A percentile compares a stretch with the other conserved stretches of the same genome.
These are phyloP conservation scores for Nasonia oneida DNA, from an alignment of 2,888 invertebrate species.

Conservation along the genomic window DNA sequence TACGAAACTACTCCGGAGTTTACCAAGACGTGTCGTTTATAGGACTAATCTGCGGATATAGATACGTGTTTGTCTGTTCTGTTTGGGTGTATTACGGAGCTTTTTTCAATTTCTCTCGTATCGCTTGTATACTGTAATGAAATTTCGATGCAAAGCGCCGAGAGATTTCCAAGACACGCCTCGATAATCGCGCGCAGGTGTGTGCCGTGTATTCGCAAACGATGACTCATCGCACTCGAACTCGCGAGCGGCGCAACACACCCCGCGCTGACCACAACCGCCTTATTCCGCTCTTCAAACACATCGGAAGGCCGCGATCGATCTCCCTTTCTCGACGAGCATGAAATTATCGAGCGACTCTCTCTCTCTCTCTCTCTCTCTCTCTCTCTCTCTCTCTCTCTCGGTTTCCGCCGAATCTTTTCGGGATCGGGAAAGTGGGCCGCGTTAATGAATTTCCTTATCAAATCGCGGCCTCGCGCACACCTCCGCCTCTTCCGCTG, in stretches of 20 bases:
- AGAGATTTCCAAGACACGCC: background rate
- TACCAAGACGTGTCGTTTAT: background rate
- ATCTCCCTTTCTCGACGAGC: background rate
- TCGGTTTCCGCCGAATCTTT: slow-evolving; percentile 27
- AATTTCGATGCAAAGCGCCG: no score
- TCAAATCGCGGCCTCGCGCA: slow-evolving; percentile 71
- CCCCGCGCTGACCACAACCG: background rate
- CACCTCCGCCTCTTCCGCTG: slow-evolving; percentile 25
- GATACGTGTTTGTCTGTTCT: background rate
- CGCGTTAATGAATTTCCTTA: slow-evolving; percentile 76
- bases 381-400: background rate
- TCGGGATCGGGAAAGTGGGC: slow-evolving; percentile 68
- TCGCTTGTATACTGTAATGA: background rate
- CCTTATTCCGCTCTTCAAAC: background rate
- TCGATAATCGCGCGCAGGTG: background rate
- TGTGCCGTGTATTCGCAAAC: background rate
- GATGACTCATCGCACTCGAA: slow-evolving; percentile 5
- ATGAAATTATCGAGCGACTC: slow-evolving; percentile 20
- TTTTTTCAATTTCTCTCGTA: background rate
- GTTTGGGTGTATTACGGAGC: background rate
- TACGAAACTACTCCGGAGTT: background rate
- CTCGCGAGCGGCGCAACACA: background rate
- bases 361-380: background rate
- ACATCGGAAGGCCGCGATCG: slow-evolving; percentile 10
- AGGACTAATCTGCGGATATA: slow-evolving; percentile 1